Evolutionary conservation across 2,113 vertebrate genomes (phyloP).

Genomic region (Cavia porcellus): DNA sequence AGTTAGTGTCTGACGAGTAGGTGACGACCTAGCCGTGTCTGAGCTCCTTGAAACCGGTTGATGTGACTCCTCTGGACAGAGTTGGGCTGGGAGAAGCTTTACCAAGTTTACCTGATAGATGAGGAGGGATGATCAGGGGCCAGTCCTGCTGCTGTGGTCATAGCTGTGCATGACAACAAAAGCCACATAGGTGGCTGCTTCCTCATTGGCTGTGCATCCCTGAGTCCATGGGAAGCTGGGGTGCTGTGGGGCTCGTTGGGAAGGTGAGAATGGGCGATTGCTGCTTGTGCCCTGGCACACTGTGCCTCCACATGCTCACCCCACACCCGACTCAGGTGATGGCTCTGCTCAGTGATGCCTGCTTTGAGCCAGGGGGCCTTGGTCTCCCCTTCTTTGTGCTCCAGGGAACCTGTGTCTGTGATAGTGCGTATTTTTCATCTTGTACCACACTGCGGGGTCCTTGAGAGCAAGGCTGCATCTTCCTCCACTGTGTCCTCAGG

Average conservation of each 20-base stretch:
- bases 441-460: background rate
- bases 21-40: rapidly evolving
- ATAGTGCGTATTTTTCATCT: background rate
- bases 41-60: background rate
- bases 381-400: background rate
- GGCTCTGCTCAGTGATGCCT: background rate
- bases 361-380: too few relatives aligned
- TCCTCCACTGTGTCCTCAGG: background rate
- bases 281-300: background rate
- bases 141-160: background rate
- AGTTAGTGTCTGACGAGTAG: background rate
- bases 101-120: background rate
- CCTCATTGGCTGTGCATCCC: background rate
- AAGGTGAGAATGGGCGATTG: background rate
- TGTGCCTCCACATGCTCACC: background rate
- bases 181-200: too few relatives aligned
- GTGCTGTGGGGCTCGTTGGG: background rate
- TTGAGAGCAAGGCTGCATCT: background rate
- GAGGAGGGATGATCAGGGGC: background rate
- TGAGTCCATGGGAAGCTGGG: background rate
- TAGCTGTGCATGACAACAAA: too few relatives aligned
- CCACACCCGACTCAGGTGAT: background rate
- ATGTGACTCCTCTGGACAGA: background rate
- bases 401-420: background rate
- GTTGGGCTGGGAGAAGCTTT: background rate